A percentile compares a stretch with the other conserved stretches of the same genome.
phyloP scores from a whole-genome alignment of 2,113 vertebrate species.

The Elachura formosa region DNA sequence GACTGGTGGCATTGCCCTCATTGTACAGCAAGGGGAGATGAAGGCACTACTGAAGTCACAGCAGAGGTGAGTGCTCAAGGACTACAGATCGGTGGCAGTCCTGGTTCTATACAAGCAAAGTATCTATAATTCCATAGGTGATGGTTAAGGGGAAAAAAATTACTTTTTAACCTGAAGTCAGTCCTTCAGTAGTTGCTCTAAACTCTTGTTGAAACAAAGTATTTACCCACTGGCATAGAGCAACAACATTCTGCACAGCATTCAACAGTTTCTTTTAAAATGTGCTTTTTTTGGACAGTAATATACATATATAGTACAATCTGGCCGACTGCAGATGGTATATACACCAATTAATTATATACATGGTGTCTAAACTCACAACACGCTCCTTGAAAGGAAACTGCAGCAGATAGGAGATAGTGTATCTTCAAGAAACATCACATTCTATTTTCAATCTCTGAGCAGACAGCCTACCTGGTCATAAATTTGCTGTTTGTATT shows the following conservation, averaged over 20 bases:
- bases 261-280: neutral
- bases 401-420: neutral
- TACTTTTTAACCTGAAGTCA: neutral
- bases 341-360: neutral
- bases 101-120: neutral
- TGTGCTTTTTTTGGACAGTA: neutral
- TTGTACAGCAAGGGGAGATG: neutral
- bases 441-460: neutral
- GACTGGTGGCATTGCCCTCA: neutral
- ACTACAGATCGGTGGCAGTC: neutral
- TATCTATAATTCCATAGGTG: accelerated
- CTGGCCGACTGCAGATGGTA: neutral
- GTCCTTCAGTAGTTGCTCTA: neutral
- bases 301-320: neutral
- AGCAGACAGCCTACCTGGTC: neutral
- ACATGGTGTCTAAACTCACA: neutral
- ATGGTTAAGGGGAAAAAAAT: neutral
- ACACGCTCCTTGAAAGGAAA: neutral
- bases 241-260: neutral
- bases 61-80: neutral
- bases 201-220: neutral
- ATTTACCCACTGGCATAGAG: neutral
- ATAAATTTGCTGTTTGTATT: neutral
- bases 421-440: neutral
- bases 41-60: constrained; percentile 5